Evolutionary conservation across 2,797 vertebrate species (phyloP).

Genomic region (Brachyalestes nurse): DNA sequence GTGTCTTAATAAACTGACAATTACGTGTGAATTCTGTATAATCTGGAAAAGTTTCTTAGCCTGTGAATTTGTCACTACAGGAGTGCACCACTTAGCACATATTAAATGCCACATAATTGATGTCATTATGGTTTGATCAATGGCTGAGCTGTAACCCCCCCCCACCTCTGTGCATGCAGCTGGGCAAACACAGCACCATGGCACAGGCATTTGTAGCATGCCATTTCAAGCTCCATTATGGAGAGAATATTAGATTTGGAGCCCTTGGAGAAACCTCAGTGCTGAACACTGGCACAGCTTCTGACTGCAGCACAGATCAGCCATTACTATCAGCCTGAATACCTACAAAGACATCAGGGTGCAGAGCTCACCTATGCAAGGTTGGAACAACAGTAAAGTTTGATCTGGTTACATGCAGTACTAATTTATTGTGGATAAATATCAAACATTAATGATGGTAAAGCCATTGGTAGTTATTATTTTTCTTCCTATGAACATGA

Average conservation of each 20-base stretch:
- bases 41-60: conserved; percentile 30
- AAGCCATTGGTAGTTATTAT: not conserved
- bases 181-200: conserved; percentile 26
- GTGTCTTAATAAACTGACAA: not conserved
- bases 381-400: not conserved
- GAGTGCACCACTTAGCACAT: conserved; percentile 30
- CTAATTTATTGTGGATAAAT: not conserved
- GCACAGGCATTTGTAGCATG: conserved; percentile 42
- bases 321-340: conserved; percentile 42
- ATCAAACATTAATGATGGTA: not conserved
- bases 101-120: conserved; percentile 41
- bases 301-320: conserved; percentile 39
- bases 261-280: conserved; percentile 48
- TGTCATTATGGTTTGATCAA: conserved; percentile 51
- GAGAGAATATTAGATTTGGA: conserved; percentile 56
- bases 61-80: conserved; percentile 16
- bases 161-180: conserved; percentile 17
- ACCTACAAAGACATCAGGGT: conserved; percentile 39
- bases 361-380: not conserved
- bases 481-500: not conserved
- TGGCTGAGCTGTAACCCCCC: conserved; percentile 40
- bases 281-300: conserved; percentile 48
- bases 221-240: conserved; percentile 55
- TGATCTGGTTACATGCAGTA: not conserved
- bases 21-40: not conserved